Evolutionary conservation across 2,113 vertebrate genomes (phyloP).

Genomic region (Corvus cornix): DNA sequence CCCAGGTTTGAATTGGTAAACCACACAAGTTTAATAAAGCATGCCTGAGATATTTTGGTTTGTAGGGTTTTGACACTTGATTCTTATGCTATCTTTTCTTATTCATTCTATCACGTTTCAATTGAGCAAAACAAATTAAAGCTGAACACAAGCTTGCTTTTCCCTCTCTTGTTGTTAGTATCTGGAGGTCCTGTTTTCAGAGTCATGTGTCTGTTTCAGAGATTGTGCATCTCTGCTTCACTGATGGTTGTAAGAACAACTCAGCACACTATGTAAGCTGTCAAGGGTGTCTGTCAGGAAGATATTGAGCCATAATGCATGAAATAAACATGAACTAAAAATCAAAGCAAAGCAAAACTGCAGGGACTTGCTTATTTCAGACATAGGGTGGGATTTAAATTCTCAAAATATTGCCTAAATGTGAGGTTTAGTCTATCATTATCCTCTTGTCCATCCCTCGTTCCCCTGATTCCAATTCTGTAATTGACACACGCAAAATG

Average conservation of each 20-base stretch:
- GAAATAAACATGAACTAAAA: background rate
- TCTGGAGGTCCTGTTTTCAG: background rate
- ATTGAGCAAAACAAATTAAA: background rate
- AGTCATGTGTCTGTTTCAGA: background rate
- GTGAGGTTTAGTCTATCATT: background rate
- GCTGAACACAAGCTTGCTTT: background rate
- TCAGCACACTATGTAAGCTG: background rate
- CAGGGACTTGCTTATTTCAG: background rate
- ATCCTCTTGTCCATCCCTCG: fast-evolving
- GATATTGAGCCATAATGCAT: background rate
- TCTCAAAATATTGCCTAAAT: background rate
- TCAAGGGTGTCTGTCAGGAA: background rate
- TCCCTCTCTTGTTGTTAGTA: background rate
- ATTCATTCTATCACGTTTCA: background rate
- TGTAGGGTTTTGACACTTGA: background rate
- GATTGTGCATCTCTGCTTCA: background rate
- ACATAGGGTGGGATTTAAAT: background rate
- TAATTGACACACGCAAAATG: background rate
- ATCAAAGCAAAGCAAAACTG: background rate
- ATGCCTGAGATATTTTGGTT: background rate
- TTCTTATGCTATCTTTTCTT: background rate
- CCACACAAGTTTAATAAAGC: background rate
- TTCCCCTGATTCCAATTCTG: background rate
- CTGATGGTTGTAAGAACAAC: background rate
- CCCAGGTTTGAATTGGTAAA: background rate